Percentiles rank a stretch among this genome's conserved stretches.
phyloP scores from a whole-genome alignment of 2,888 invertebrate species.

The Leptarthrus brevirostris region DNA sequence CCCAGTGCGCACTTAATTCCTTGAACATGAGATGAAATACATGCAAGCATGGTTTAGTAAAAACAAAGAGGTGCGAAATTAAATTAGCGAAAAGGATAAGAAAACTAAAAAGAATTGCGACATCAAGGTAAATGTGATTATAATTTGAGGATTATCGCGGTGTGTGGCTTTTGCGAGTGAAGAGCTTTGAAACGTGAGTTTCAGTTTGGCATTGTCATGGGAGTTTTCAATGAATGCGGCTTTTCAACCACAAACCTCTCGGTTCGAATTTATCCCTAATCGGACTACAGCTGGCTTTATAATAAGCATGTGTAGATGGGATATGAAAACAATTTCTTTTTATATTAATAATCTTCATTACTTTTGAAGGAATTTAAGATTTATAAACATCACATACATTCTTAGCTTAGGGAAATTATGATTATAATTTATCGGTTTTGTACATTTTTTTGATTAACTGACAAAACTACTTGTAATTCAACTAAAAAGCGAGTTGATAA shows the following conservation, averaged over 20 bases:
- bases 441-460: no score
- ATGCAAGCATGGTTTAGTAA: slow-evolving; percentile 26
- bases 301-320: no score
- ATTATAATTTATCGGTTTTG: no score
- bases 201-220: not conserved
- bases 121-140: slow-evolving; percentile 38
- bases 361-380: no score
- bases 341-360: no score
- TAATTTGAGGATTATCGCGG: slow-evolving; percentile 38
- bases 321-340: no score
- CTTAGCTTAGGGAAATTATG: no score
- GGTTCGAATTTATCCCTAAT: not conserved
- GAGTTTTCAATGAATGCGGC: not conserved
- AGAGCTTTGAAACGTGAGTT: slow-evolving; percentile 22
- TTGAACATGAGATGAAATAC: slow-evolving; percentile 27
- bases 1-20: slow-evolving; percentile 28
- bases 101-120: slow-evolving; percentile 20
- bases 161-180: slow-evolving; percentile 35
- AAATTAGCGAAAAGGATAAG: slow-evolving; percentile 33
- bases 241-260: not conserved
- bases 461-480: no score
- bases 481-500: no score
- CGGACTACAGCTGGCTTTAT: not conserved
- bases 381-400: no score
- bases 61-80: slow-evolving; percentile 41